Evolutionary conservation across 92 coral and sea anemone genomes (phyloP).

Genomic region (Meandrina meandrites): DNA sequence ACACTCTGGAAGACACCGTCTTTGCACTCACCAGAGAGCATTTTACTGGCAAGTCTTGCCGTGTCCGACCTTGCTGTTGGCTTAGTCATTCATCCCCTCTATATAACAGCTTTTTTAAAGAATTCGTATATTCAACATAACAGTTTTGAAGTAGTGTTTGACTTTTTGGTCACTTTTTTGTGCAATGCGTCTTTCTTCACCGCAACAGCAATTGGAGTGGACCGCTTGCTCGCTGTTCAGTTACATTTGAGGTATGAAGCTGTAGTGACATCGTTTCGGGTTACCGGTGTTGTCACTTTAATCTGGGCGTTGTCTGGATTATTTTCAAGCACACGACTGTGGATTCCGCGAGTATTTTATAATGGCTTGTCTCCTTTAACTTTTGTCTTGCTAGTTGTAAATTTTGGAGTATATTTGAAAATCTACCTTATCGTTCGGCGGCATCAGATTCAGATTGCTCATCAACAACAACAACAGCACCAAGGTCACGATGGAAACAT

Average conservation of each 20-base stretch:
- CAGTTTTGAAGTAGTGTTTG: too few species aligned
- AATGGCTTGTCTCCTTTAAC: background rate
- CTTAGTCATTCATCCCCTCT: background rate
- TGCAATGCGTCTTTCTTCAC: background rate
- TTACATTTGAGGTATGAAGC: conserved; percentile 11
- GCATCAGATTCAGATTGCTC: conserved; percentile 1
- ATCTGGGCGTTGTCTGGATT: background rate
- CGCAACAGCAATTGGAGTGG: conserved; percentile 7
- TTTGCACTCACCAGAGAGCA: background rate
- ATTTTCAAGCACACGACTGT: background rate
- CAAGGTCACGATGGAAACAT: background rate
- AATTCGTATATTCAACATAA: background rate
- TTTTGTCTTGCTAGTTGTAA: background rate
- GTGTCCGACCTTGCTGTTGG: conserved; percentile 16
- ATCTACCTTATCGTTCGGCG: conserved; percentile 20
- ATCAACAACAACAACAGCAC: background rate
- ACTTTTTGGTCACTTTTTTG: background rate
- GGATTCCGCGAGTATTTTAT: background rate
- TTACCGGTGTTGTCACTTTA: background rate
- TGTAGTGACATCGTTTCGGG: background rate
- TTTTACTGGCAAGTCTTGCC: conserved; percentile 2
- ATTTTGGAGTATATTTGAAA: background rate
- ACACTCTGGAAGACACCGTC: conserved; percentile 1
- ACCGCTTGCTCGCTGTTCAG: conserved; percentile 12
- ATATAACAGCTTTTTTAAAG: background rate